Evolutionary conservation across 53 echinoderm and acorn worm genomes (phyloP).

Genomic region (Paracentrotus lividus): DNA sequence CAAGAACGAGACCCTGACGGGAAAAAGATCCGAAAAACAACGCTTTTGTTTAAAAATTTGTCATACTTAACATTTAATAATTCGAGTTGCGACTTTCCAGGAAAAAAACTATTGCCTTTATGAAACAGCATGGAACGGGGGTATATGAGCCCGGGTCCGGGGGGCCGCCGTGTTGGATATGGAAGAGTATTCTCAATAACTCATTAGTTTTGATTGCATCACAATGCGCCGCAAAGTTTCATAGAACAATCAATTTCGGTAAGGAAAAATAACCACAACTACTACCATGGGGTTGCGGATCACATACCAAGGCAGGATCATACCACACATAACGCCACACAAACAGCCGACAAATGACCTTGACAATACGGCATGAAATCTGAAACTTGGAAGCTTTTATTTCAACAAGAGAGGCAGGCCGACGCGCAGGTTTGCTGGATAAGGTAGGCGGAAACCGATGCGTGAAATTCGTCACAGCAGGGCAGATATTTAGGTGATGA

Average conservation of each 20-base stretch:
- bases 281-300: constrained; percentile 12
- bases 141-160: no score
- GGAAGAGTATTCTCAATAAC: no score
- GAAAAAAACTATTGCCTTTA: neutral
- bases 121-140: neutral
- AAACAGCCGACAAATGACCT: constrained; percentile 69
- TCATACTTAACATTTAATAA: no score
- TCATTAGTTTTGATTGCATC: no score
- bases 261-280: constrained; percentile 20
- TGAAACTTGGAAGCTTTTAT: constrained; percentile 65
- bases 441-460: constrained; percentile 30
- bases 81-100: neutral
- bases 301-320: constrained; percentile 47
- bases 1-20: no score
- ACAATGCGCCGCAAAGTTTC: neutral
- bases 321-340: constrained; percentile 53
- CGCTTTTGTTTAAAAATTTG: no score
- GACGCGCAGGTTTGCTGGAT: no score
- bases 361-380: constrained; percentile 60
- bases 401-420: constrained; percentile 52
- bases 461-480: constrained; percentile 13
- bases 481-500: neutral
- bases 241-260: constrained; percentile 59
- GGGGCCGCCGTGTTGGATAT: no score
- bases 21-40: neutral